Base-by-base conservation (phyloP, 2,888 invertebrate species). In the Catotricha subobsoleta region DNA sequence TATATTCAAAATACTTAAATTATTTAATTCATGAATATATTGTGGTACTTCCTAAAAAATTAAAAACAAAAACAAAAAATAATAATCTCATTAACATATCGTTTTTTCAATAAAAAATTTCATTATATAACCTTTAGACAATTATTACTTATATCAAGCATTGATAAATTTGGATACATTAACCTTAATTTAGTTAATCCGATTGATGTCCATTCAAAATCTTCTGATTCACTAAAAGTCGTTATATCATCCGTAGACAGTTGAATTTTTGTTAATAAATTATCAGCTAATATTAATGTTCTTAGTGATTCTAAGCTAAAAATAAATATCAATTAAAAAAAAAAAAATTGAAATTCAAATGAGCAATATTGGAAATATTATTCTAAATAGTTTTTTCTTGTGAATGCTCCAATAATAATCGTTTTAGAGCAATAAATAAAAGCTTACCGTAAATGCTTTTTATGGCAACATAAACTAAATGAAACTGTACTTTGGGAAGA, bases 111-210 rank as follows among this genome's bases (percentile, higher is more conserved):
- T 9, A 15, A 10, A 13, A 15, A 13, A 31, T 9, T 31, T 13
- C 8, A 27, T 10, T 27, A 9, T 9, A 27, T 10, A 27, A 10
- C 7, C 49, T 68, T 71, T 29, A 91, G 61, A 44, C 69, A 67
- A 65, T 98, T 98, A 58, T 84, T 80, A 50, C 90, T 88, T 19
- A 97, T 76, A 59, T 97, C 95, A 55, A 98, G 61, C 81, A 92
- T 91, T 3, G 91, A 90, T 42, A 98, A 71, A 56, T 83, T 82
- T 0, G 97, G 97, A 63, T 90, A 94, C 54, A 94, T 72, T 2
- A 94, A 69, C 33, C 79, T 71, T 1, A 74, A 68, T 53, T 76
- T 76, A 23, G 71, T 67, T 4, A 65, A 51, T 4, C 68, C 64
- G 9, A 66, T 61, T 12, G 67, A 59, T 49, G 64, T 67, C 71